Evolutionary conservation across 2,888 invertebrate genomes (phyloP).

Genomic region (Limulus polyphemus): DNA sequence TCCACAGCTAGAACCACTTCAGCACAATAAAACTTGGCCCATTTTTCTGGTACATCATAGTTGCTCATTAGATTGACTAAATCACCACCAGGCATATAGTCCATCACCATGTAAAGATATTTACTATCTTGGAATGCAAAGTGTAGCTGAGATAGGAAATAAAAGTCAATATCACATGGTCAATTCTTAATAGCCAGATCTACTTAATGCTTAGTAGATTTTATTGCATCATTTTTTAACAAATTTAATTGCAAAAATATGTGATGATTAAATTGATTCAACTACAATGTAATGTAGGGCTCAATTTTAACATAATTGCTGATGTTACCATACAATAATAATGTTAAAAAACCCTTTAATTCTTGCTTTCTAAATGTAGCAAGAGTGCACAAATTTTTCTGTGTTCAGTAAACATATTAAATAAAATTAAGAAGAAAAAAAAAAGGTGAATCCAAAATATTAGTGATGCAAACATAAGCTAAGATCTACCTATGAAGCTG

Average conservation of each 20-base stretch:
- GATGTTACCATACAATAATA: no score
- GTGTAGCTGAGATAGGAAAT: conserved; percentile 51
- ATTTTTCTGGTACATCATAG: conserved; percentile 96
- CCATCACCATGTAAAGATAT: conserved; percentile 99
- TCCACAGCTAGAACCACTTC: conserved; percentile 94
- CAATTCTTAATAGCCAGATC: not conserved
- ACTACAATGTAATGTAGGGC: no score
- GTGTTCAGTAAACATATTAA: no score
- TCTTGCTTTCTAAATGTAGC: no score
- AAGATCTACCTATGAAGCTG: no score
- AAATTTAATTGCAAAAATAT: not conserved
- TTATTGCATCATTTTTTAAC: not conserved
- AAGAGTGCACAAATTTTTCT: no score
- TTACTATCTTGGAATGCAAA: conserved; percentile 97
- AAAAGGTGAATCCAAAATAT: no score
- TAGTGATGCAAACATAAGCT: no score
- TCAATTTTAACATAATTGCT: no score
- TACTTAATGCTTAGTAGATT: not conserved
- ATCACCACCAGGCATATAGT: conserved; percentile 99
- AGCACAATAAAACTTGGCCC: conserved; percentile 96
- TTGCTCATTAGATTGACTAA: conserved; percentile 96
- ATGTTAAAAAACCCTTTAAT: no score
- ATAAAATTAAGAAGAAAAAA: no score
- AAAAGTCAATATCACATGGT: conserved; percentile 1
- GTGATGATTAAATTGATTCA: no score